Evolutionary conservation across 2,888 invertebrate species (phyloP), one percentile per base, ranked within the genome.

Genomic region (Didymodactylos carnosus): DNA sequence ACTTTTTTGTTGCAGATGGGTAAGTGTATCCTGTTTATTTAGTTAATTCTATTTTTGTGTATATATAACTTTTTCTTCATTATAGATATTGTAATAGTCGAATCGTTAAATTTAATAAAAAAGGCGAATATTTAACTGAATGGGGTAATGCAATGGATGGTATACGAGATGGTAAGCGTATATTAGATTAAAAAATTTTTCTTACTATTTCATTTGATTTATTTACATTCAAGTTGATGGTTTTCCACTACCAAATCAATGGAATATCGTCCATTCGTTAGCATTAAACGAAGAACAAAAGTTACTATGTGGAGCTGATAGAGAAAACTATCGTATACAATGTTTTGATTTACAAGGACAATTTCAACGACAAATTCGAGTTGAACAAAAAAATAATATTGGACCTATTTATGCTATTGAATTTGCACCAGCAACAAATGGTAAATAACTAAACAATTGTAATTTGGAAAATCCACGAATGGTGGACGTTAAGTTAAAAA

Each of bases 321-420:
- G 97, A 77, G 95, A 97, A 83, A 93, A 95, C 80, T 89, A 90
- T 87, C 87, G 97, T 73, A 90, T 95, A 23, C 90, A 91, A 14
- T 94, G 94, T 82, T 90, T 92, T 75, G 79, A 81, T 70, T 39
- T 70, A 11, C 29, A 29, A 19, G 62, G 62, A 35, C 35, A 62
- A 62, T 62, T 62, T 62, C 62, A 72, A 16, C 70, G 72, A 27
- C 49, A 72, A 35, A 70, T 73, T 35, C 51, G 39, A 39, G 62
- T 62, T 19, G 62, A 62, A 62, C 16, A 8, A 35, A n/a, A 43
- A n/a, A 25, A 53, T 43, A 70, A 71, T 39, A 69, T 72, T 40
- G 73, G 73, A 27, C 73, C 73, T 25, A 71, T 74, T n/a, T 74
- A 74, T 39, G 69, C 62, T 27, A 71, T 74, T 23, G 74, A 53